phyloP scores from a whole-genome alignment of 2,797 vertebrate species.

The Protosalanx chinensis region DNA sequence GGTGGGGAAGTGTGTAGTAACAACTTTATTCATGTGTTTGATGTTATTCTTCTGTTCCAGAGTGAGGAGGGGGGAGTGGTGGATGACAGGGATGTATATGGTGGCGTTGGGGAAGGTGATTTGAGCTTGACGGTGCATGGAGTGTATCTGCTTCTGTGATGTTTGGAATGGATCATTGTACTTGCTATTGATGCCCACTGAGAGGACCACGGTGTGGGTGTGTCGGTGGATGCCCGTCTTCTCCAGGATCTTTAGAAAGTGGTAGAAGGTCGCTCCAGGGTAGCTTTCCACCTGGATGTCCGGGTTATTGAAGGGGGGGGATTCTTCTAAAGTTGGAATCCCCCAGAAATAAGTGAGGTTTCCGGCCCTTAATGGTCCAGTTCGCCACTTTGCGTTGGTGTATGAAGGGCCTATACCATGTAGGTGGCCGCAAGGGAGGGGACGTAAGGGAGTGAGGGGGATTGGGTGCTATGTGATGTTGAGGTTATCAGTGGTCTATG shows the following conservation, averaged over 20 bases:
- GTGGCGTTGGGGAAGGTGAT: background rate
- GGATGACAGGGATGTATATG: background rate
- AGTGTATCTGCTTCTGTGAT: background rate
- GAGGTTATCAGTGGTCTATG: too few relatives aligned
- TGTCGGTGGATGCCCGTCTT: background rate
- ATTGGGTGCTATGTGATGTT: too few relatives aligned
- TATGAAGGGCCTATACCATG: background rate
- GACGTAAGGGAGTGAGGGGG: too few relatives aligned
- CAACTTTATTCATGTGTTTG: background rate
- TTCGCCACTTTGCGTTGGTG: background rate
- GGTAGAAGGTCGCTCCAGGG: background rate
- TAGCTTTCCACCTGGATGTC: background rate
- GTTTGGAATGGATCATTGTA: slow-evolving; percentile 1
- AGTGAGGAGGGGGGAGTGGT: background rate
- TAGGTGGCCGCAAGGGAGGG: background rate
- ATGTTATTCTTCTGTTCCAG: background rate
- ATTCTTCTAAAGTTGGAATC: background rate
- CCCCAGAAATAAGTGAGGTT: background rate
- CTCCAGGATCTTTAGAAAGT: background rate
- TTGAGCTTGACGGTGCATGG: background rate
- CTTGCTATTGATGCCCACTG: background rate
- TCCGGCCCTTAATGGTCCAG: background rate
- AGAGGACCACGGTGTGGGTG: background rate
- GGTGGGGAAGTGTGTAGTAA: background rate
- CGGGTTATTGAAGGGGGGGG: background rate